phyloP scores from a whole-genome alignment of 2,113 vertebrate genomes.

The Setophaga petechia region DNA sequence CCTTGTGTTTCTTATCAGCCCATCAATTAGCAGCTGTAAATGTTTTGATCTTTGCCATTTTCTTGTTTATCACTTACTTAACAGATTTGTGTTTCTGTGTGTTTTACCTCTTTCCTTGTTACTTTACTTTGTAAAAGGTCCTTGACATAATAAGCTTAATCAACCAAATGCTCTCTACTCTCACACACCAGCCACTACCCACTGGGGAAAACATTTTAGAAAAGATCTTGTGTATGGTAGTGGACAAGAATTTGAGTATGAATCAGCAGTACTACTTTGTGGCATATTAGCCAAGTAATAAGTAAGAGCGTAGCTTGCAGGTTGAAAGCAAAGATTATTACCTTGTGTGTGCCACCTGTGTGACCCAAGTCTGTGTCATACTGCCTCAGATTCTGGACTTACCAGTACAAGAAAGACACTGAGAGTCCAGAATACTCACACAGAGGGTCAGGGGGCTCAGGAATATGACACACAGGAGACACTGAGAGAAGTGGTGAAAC shows the following conservation, averaged over 20 bases:
- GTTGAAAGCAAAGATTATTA: not conserved
- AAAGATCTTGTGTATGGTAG: not conserved
- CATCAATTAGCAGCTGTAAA: not conserved
- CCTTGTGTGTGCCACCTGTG: not conserved
- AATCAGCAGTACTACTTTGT: not conserved
- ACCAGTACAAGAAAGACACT: not conserved
- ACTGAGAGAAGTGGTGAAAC: not conserved
- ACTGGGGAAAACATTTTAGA: not conserved
- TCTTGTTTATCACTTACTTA: not conserved
- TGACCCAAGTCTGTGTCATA: not conserved
- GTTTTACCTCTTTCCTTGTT: not conserved
- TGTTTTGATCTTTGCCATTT: not conserved
- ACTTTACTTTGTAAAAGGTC: not conserved
- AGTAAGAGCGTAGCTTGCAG: not conserved
- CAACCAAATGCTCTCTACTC: not conserved
- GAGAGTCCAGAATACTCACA: not conserved
- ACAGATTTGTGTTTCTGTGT: not conserved
- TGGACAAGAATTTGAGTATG: not conserved
- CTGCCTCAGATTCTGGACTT: not conserved
- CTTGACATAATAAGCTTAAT: not conserved
- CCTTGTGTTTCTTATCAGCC: not conserved
- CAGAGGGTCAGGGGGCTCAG: not conserved
- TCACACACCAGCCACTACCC: not conserved
- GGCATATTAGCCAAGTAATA: not conserved
- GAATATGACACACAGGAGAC: not conserved